Conservation (phyloP, 2,888 invertebrate genomes). For the Pollenia amentaria region DNA sequence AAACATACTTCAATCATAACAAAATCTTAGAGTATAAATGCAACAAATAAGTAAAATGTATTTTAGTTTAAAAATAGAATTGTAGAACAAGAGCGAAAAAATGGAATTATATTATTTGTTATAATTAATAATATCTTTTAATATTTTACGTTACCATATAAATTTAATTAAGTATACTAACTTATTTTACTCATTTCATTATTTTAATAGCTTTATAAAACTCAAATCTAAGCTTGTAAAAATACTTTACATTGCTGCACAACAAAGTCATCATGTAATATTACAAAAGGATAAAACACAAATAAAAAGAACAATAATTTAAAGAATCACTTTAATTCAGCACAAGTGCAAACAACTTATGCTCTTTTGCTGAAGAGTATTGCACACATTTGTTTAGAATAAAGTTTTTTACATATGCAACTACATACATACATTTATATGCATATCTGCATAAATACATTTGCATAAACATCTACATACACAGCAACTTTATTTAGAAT, state of each 20-base stretch:
- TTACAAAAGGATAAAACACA: neutral
- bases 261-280: neutral
- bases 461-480: neutral
- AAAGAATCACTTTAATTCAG: conserved; percentile 9
- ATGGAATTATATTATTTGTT: too few species aligned
- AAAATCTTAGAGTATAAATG: too few species aligned
- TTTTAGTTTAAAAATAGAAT: too few species aligned
- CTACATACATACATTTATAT: neutral
- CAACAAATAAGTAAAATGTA: too few species aligned
- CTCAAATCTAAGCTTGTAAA: neutral
- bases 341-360: neutral
- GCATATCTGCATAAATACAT: neutral
- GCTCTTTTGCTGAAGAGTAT: neutral
- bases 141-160: too few species aligned
- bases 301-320: neutral
- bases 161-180: too few species aligned
- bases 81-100: too few species aligned
- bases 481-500: too few species aligned
- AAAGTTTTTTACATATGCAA: neutral
- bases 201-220: neutral
- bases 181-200: too few species aligned
- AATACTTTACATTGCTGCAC: neutral
- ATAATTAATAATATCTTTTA: too few species aligned
- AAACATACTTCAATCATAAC: too few species aligned
- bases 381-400: neutral